A percentile compares a stretch with the other conserved stretches of the same genome.
phyloP scores from a whole-genome alignment of 2,113 vertebrate genomes.

The Turnix velox region DNA sequence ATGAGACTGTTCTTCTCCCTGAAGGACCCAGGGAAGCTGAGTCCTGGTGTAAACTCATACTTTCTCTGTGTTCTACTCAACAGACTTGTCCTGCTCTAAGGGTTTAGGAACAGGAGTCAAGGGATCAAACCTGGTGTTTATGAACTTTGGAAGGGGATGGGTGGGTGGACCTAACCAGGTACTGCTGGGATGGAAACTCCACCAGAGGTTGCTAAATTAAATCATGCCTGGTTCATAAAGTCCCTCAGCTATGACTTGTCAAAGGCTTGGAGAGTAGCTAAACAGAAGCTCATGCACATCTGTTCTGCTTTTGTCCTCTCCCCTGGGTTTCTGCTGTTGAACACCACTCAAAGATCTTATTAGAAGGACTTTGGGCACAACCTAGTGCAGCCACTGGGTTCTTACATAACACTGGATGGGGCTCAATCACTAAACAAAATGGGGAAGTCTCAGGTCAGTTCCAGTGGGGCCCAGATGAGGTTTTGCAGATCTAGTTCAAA shows the following conservation, averaged over 20 bases:
- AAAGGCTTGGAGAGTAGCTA: neutral
- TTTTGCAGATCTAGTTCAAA: neutral
- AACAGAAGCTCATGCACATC: neutral
- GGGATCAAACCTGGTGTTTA: neutral
- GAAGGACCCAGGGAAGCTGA: neutral
- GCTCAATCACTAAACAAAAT: neutral
- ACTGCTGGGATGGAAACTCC: neutral
- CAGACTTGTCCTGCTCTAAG: neutral
- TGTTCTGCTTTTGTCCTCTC: neutral
- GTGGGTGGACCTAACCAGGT: neutral
- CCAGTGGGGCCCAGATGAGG: neutral
- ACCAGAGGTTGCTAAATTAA: neutral
- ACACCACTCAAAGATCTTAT: neutral
- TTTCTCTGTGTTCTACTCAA: neutral
- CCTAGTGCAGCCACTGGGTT: neutral
- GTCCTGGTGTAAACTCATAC: neutral
- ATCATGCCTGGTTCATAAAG: neutral
- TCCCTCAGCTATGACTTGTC: neutral
- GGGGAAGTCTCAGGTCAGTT: neutral
- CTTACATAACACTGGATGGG: accelerated
- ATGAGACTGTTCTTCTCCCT: neutral
- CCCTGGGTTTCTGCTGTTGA: neutral
- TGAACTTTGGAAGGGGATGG: neutral
- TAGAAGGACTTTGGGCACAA: neutral
- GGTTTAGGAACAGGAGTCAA: neutral